Conservation (phyloP, 2,113 vertebrate species). For the Xiphias gladius region DNA sequence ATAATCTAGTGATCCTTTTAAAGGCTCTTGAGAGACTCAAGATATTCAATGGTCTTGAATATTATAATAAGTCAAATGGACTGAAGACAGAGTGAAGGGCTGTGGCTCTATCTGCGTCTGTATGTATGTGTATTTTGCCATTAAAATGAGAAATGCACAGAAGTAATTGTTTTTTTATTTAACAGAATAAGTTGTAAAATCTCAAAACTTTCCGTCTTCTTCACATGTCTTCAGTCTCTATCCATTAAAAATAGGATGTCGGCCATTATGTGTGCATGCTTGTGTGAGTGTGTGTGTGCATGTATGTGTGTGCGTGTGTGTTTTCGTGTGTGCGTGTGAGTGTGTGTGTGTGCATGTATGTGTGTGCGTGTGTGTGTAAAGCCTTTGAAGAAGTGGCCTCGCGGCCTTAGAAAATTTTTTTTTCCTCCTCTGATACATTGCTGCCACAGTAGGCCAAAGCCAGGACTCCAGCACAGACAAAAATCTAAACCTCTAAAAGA, state of each 20-base stretch:
- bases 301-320: no score
- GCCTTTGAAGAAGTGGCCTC: conserved; percentile 42
- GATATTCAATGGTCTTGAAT: no score
- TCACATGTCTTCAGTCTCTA: background rate
- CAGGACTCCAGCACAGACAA: background rate
- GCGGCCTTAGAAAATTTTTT: conserved; percentile 10
- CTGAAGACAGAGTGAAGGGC: background rate
- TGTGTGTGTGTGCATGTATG: no score
- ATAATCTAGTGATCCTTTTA: background rate
- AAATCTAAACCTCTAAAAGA: background rate
- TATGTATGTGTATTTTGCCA: background rate
- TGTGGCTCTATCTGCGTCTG: background rate
- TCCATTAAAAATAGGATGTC: conserved; percentile 10
- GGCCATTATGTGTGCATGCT: no score
- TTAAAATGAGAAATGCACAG: no score
- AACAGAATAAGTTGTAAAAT: background rate
- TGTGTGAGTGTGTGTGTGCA: background rate
- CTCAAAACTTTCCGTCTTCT: background rate
- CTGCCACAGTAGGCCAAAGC: conserved; percentile 4
- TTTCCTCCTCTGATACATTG: conserved; percentile 2
- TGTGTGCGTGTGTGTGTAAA: background rate
- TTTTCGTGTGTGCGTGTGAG: no score
- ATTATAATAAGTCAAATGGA: background rate
- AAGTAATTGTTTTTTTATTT: background rate
- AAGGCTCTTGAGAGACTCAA: background rate